Base-by-base conservation (phyloP, 2,113 vertebrate species). In the Channa argus region DNA sequence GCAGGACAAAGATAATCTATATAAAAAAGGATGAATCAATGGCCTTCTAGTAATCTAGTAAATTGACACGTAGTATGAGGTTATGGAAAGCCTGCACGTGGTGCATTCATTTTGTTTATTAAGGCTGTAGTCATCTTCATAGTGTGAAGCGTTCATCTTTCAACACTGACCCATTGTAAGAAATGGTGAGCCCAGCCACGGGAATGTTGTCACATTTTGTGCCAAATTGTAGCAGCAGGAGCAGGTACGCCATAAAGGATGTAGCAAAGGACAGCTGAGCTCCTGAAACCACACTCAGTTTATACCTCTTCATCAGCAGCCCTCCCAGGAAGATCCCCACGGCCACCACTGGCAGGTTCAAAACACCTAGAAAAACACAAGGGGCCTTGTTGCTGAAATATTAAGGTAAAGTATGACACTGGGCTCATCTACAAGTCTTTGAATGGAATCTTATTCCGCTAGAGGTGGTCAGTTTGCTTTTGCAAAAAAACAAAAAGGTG, bases 251-350 rank as follows among this genome's bases (percentile, higher is more conserved):
- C 5, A 88, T 3, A 78, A 95, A 85, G 24, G 95, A 94, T 6
- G 93, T 77, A 5, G 0, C 36, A 60, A 94, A 82, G 11, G 90
- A 90, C 59, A 97, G 86, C 92, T 97, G 96, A 2, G 94, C 87
- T 4, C 95, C 94, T 24, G 79, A 93, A 56, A 95, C 2, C 10
- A 97, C 79, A 14, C 86, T 77, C 71, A 98, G 68, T 80, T 96
- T 97, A 65, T 95, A 96, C 68, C 93, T 94, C 88, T 95, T 98
- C 95, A 97, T 95, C 80, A 97, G 85, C 67, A 96, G 65, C 2
- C 98, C 98, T 41, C 97, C 96, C 9, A 94, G 43, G 63, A 98
- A 95, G 67, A 97, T 92, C n/a, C 96, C 97, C 75, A 92, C 2
- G 2, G 94, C 66, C 5, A 96, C 13, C 24, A 83, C 86, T 13